A percentile compares a stretch with the other conserved stretches of the same genome.
Evolutionary conservation across 2,113 vertebrate genomes (phyloP).

Genomic region (Vireo altiloquus): DNA sequence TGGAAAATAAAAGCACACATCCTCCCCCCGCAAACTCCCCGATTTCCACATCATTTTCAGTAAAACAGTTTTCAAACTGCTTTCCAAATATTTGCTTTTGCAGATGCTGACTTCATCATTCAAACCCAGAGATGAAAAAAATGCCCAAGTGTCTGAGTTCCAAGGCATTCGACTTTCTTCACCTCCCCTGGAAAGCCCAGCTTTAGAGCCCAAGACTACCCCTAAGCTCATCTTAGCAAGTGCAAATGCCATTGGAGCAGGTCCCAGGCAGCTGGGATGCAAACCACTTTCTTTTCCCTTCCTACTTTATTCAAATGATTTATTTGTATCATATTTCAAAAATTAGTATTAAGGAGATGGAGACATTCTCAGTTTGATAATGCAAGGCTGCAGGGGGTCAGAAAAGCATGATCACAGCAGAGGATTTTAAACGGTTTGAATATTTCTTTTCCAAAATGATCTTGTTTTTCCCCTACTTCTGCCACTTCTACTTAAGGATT

Average conservation of each 20-base stretch:
- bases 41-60: neutral
- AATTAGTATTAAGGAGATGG: neutral
- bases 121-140: neutral
- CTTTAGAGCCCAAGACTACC: neutral
- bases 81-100: neutral
- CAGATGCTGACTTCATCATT: neutral
- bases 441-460: neutral
- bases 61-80: neutral
- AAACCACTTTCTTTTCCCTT: neutral
- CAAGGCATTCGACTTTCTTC: neutral
- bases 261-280: neutral
- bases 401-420: neutral
- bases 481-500: neutral
- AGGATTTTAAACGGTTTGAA: slow-evolving; percentile 6
- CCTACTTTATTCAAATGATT: neutral
- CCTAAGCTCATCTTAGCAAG: neutral
- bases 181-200: neutral
- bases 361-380: neutral
- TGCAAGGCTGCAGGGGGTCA: neutral
- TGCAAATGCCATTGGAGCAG: neutral
- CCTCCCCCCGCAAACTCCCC: rapidly evolving
- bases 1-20: neutral
- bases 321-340: neutral
- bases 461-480: neutral
- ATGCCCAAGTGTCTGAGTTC: neutral